Evolutionary conservation across 2,888 invertebrate species (phyloP).

Genomic region (Hydropsyche betteni): DNA sequence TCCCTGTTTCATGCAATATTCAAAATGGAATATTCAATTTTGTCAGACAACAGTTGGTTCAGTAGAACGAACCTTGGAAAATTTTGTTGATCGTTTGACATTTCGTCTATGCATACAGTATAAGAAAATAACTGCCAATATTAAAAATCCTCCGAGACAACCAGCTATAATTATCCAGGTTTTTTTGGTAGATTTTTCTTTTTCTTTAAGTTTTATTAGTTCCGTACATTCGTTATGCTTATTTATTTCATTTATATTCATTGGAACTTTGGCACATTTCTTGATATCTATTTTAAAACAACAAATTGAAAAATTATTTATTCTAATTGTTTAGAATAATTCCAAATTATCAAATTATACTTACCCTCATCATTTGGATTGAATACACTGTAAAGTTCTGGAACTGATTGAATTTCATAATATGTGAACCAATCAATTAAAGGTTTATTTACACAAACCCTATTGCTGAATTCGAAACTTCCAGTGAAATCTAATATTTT

Average conservation of each 20-base stretch:
- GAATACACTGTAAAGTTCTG: slow-evolving; percentile 45
- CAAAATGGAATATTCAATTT: no score
- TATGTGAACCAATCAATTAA: slow-evolving; percentile 47
- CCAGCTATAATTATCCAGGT: slow-evolving; percentile 64
- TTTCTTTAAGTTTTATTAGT: slow-evolving; percentile 38
- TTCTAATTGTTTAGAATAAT: not conserved
- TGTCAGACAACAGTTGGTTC: no score
- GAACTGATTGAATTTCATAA: slow-evolving; percentile 44
- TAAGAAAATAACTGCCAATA: slow-evolving; percentile 63
- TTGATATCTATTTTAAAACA: slow-evolving; percentile 58
- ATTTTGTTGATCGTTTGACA: slow-evolving; percentile 60
- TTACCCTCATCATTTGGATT: slow-evolving; percentile 49
- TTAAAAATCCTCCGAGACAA: slow-evolving; percentile 62
- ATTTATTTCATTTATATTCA: slow-evolving; percentile 56
- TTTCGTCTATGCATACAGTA: slow-evolving; percentile 64
- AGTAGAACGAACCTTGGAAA: not conserved
- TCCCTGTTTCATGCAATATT: no score
- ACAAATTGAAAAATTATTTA: no score
- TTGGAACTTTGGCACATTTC: slow-evolving; percentile 56
- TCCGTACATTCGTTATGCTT: slow-evolving; percentile 59
- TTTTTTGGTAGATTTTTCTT: slow-evolving; percentile 53
- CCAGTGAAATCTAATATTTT: slow-evolving; percentile 65
- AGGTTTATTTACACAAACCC: slow-evolving; percentile 47
- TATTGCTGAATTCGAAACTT: slow-evolving; percentile 42
- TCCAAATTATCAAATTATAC: not conserved